These are phyloP conservation scores for Zaprionus ornatus DNA, from an alignment of 1,140 invertebrate genomes.

Conservation along the genomic window DNA sequence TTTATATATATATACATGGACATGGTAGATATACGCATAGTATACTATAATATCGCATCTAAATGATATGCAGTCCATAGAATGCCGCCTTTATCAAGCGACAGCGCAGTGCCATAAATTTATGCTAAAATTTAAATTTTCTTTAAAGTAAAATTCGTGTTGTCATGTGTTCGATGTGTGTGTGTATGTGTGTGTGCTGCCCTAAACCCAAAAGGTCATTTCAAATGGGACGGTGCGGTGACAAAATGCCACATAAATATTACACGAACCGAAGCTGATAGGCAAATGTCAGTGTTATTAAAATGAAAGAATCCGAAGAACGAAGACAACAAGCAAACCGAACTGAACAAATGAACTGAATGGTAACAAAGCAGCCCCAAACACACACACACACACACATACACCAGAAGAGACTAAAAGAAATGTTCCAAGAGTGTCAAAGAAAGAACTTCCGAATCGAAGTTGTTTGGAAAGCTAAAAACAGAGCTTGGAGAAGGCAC, in stretches of 20 bases:
- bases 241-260: slow-evolving; percentile 80
- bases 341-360: slow-evolving; percentile 47
- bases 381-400: slow-evolving; percentile 39
- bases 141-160: slow-evolving; percentile 56
- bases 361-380: slow-evolving; percentile 48
- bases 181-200: slow-evolving; percentile 15
- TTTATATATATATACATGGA: slow-evolving; percentile 24
- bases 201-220: slow-evolving; percentile 58
- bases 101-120: slow-evolving; percentile 64
- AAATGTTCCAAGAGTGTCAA: slow-evolving; percentile 28
- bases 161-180: slow-evolving; percentile 7
- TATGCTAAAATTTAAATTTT: slow-evolving; percentile 81
- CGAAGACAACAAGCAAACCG: slow-evolving; percentile 11
- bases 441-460: slow-evolving; percentile 56
- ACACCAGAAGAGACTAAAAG: slow-evolving; percentile 40
- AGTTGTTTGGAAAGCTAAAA: background rate
- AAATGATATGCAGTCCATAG: slow-evolving; percentile 49
- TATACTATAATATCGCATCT: slow-evolving; percentile 34
- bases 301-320: slow-evolving; percentile 35
- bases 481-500: background rate
- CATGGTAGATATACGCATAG: slow-evolving; percentile 13
- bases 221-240: slow-evolving; percentile 63
- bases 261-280: slow-evolving; percentile 68
- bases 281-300: slow-evolving; percentile 76
- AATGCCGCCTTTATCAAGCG: slow-evolving; percentile 48